Base-by-base conservation (phyloP, 2,888 invertebrate genomes). In the Conops quadrifasciatus region DNA sequence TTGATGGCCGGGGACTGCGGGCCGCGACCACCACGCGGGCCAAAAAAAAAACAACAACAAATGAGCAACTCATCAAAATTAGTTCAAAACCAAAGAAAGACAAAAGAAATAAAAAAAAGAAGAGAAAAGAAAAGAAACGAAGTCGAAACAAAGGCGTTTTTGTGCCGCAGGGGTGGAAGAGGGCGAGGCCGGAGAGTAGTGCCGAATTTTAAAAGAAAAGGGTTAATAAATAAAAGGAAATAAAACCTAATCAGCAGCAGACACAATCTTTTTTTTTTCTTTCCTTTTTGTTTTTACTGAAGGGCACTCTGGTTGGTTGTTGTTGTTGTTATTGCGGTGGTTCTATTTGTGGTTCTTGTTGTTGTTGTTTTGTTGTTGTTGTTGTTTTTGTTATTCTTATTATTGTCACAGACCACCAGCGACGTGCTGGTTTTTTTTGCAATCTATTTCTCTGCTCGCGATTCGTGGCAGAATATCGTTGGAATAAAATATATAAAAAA, bases 281-380 rank as follows among this genome's bases (percentile, higher is more conserved):
- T n/a, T n/a, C n/a, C n/a, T n/a, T n/a, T 7, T 36, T 16, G 5
- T 5, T 5, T 51, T 51, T 51, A 19, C 21, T 11, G 16, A 4
- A 19, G 51, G 5, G 9, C n/a, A 16, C 21, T 19, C 9, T 36
- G 36, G 36, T 36, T 9, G 9, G 36, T 36, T 36, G 9, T 36
- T 36, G 5, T 36, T 36, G 28, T 67, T 21, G 43, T 65, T 65
- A 4, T 65, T 65, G 21, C 16, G 36, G 21, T 65, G 11, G 26
- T 65, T 64, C 49, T n/a, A 21, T n/a, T 45, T 21, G 28, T 67
- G n/a, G 43, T 65, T 65, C 21, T 65, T 65, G 21, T 47, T 65
- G 21, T 65, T 36, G 26, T 65, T 64, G 30, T 26, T 60, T 21
- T 9, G 9, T 36, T 36, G 9, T 36, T 36, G 36, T 36, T 36